Evolutionary conservation across 1,140 invertebrate species (phyloP).

Genomic region (Trachymyrmex cornetzi): DNA sequence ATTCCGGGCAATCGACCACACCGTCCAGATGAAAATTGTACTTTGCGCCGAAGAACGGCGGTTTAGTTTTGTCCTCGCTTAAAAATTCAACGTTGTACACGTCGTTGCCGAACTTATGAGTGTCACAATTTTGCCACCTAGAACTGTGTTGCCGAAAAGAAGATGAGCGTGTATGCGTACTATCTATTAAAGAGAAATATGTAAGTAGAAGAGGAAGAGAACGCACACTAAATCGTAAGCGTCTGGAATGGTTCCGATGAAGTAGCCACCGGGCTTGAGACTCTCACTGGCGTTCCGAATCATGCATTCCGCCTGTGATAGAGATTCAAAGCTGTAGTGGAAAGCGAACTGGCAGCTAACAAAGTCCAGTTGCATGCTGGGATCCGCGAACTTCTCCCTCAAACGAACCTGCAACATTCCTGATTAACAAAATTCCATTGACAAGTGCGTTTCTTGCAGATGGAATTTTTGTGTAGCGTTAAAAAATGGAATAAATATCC

Average conservation of each 20-base stretch:
- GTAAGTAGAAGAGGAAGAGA: conserved; percentile 6
- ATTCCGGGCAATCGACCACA: conserved; percentile 99
- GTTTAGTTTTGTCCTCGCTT: conserved; percentile 90
- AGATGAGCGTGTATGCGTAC: not conserved
- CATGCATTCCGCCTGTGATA: conserved; percentile 97
- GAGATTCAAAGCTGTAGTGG: conserved; percentile 98
- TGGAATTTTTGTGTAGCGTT: not conserved
- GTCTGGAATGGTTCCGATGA: conserved; percentile 98
- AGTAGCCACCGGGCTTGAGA: conserved; percentile 95
- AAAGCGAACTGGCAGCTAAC: conserved; percentile 99
- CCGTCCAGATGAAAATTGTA: conserved; percentile 98
- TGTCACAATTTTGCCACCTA: conserved; percentile 88
- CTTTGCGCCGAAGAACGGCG: conserved; percentile 97
- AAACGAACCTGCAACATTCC: conserved; percentile 88
- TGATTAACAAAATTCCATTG: conserved; percentile 75
- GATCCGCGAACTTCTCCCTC: conserved; percentile 90
- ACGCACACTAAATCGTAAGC: conserved; percentile 95
- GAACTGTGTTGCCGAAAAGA: conserved; percentile 82
- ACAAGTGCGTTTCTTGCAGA: conserved; percentile 28
- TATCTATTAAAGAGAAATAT: conserved; percentile 10
- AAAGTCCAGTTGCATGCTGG: conserved; percentile 93
- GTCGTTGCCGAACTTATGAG: conserved; percentile 94
- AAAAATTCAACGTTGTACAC: conserved; percentile 94
- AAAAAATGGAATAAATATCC: not conserved
- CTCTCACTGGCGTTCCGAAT: conserved; percentile 96